These are phyloP conservation scores for Sympetrum striolatum DNA, from an alignment of 2,888 invertebrate species.

Conservation along the genomic window DNA sequence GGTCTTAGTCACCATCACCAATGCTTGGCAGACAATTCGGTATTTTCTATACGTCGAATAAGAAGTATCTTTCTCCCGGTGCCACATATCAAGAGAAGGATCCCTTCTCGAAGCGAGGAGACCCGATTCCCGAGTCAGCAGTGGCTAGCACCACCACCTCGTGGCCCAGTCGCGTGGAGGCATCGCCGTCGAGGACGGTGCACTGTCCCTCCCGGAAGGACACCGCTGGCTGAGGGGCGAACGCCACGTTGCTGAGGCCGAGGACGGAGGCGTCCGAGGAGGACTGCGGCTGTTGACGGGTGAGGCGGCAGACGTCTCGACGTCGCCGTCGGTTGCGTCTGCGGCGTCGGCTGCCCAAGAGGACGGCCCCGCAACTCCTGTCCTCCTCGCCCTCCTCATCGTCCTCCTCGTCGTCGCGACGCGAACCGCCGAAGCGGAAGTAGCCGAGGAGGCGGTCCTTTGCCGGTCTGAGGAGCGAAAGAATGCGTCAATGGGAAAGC, in stretches of 20 bases:
- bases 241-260: constrained; percentile 25
- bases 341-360: constrained; percentile 8
- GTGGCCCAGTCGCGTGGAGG: not conserved
- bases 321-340: constrained; percentile 29
- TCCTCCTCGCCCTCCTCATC: constrained; percentile 55
- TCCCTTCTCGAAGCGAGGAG: not conserved
- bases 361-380: constrained; percentile 5
- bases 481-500: too few species aligned
- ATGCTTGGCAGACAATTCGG: too few species aligned
- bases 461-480: constrained; percentile 62
- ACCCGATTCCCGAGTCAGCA: not conserved
- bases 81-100: constrained; percentile 7
- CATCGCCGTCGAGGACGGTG: not conserved
- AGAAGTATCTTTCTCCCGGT: not conserved
- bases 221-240: not conserved
- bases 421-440: constrained; percentile 63
- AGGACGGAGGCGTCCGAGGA: constrained; percentile 44
- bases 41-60: not conserved
- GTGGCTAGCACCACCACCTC: not conserved
- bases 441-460: constrained; percentile 67
- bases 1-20: too few species aligned
- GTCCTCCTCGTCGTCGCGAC: constrained; percentile 46
- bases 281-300: constrained; percentile 34
- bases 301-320: constrained; percentile 20
- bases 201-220: not conserved